Percentiles rank a stretch among this genome's conserved stretches.
Evolutionary conservation across 2,888 invertebrate genomes (phyloP).

Genomic region (Oithona nana): DNA sequence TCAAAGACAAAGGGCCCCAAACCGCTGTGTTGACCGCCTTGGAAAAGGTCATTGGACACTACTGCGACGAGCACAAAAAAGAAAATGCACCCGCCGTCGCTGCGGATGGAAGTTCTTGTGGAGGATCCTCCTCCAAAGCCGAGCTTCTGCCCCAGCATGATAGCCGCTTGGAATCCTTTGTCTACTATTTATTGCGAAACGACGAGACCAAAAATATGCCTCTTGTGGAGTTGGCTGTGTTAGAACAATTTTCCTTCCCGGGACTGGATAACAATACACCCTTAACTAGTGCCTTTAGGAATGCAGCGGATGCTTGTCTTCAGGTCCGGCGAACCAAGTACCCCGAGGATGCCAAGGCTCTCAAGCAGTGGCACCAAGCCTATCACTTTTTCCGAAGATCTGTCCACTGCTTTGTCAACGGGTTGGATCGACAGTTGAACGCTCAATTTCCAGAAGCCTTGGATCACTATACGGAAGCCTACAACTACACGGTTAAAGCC

Average conservation of each 20-base stretch:
- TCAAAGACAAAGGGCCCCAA: background rate
- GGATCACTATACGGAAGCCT: background rate
- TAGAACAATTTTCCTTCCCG: constrained; percentile 26
- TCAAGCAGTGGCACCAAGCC: constrained; percentile 10
- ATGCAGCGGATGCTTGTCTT: background rate
- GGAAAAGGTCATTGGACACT: background rate
- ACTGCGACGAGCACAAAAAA: background rate
- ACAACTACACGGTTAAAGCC: background rate
- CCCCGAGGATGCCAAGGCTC: background rate
- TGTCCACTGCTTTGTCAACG: constrained; percentile 8
- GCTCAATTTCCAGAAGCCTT: background rate
- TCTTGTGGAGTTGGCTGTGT: constrained; percentile 22
- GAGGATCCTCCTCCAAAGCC: background rate
- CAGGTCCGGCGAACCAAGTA: background rate
- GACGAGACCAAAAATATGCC: constrained; percentile 18
- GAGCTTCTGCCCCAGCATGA: constrained; percentile 21
- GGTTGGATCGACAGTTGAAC: background rate
- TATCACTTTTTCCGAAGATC: constrained; percentile 8
- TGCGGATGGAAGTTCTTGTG: background rate
- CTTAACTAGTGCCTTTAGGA: constrained; percentile 19
- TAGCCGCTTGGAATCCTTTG: constrained; percentile 25
- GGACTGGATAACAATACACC: constrained; percentile 22
- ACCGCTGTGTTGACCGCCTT: background rate
- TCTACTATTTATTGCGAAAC: constrained; percentile 24
- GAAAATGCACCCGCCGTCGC: background rate